Percentiles rank a stretch among this genome's conserved stretches.
Evolutionary conservation across 2,797 vertebrate genomes (phyloP).

Genomic region (Eulemur albifrons): DNA sequence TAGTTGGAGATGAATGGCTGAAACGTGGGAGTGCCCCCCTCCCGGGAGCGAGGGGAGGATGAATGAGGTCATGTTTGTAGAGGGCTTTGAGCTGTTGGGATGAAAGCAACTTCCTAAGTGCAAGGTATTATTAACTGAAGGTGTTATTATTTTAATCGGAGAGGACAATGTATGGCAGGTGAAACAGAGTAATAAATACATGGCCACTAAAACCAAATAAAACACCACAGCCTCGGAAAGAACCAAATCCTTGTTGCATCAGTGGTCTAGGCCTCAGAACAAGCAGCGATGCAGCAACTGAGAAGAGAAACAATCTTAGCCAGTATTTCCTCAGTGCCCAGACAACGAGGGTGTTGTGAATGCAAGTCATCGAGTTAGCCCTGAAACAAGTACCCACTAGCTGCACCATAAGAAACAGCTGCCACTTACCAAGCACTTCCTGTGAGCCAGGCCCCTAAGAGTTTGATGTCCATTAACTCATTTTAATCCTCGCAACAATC

Average conservation of each 20-base stretch:
- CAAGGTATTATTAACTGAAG: conserved; percentile 71
- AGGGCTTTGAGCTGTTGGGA: conserved; percentile 63
- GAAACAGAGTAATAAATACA: conserved; percentile 60
- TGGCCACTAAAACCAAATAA: conserved; percentile 57
- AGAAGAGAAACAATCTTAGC: neutral
- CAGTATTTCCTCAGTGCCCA: neutral
- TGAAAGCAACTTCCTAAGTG: conserved; percentile 56
- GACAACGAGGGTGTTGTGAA: neutral
- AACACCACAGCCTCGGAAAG: neutral
- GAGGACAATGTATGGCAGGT: conserved; percentile 49
- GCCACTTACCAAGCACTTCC: neutral
- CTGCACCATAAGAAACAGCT: neutral
- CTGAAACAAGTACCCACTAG: neutral
- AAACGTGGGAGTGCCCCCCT: neutral
- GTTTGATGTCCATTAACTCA: neutral
- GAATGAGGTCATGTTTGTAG: conserved; percentile 69
- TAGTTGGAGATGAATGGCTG: neutral
- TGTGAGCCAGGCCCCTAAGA: neutral
- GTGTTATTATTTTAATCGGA: conserved; percentile 73
- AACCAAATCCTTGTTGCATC: neutral
- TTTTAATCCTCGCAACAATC: neutral
- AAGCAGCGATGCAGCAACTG: neutral
- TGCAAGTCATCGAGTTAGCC: neutral
- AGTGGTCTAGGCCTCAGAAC: neutral
- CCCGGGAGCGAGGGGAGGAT: neutral